phyloP scores from a whole-genome alignment of 2,797 vertebrate species.

The Acanthiza pusilla region DNA sequence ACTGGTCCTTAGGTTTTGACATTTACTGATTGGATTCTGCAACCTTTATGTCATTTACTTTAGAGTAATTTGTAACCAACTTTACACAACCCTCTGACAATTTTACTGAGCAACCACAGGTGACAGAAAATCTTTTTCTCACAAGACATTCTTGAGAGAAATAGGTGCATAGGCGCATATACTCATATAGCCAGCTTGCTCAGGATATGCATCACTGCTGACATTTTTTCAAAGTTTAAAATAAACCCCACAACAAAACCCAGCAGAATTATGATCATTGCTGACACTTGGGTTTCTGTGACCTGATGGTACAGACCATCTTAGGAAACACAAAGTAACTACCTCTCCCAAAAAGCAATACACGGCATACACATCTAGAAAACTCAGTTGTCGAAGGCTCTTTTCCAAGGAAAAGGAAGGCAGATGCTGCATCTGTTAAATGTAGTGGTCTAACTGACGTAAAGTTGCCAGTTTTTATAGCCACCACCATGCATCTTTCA shows the following conservation, averaged over 20 bases:
- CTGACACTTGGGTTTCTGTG: background rate
- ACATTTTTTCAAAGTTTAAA: background rate
- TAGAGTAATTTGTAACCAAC: background rate
- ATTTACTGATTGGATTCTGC: constrained; percentile 38
- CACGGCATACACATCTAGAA: background rate
- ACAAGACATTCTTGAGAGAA: background rate
- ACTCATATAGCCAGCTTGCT: background rate
- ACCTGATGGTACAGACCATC: background rate
- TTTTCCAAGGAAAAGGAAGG: background rate
- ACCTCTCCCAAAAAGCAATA: background rate
- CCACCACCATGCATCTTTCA: background rate
- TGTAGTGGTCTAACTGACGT: background rate
- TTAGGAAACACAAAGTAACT: background rate
- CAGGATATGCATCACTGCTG: background rate
- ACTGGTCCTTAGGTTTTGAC: constrained; percentile 31
- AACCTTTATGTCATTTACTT: constrained; percentile 13
- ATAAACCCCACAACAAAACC: background rate
- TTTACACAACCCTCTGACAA: background rate
- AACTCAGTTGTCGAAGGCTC: background rate
- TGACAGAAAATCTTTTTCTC: background rate
- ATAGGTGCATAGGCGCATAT: background rate
- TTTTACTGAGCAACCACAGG: background rate
- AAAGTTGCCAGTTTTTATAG: background rate
- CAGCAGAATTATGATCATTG: background rate
- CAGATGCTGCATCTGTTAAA: background rate